Evolutionary conservation across 2,797 vertebrate genomes (phyloP).

Genomic region (Muscicapa comitata): DNA sequence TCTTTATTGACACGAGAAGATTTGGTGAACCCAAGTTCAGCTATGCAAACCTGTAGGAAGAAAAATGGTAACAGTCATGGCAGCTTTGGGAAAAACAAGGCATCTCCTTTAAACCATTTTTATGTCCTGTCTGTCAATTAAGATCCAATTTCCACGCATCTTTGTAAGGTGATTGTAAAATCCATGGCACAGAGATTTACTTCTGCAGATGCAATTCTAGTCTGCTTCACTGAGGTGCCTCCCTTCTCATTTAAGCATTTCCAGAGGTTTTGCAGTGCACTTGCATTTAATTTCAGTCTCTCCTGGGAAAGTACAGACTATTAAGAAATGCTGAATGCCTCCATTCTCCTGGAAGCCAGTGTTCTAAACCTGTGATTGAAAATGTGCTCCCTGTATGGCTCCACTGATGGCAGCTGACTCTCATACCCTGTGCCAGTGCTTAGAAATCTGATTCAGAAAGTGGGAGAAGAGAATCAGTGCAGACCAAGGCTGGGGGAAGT

Average conservation of each 20-base stretch:
- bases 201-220: background rate
- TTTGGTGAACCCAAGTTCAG: background rate
- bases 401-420: background rate
- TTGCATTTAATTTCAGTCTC: background rate
- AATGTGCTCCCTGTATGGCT: background rate
- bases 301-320: background rate
- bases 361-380: background rate
- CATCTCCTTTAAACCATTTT: background rate
- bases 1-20: background rate
- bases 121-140: background rate
- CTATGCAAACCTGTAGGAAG: background rate
- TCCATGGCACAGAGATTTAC: background rate
- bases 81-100: background rate
- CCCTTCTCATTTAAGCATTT: background rate
- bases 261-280: background rate
- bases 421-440: background rate
- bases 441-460: background rate
- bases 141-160: background rate
- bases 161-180: background rate
- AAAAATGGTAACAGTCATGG: background rate
- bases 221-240: background rate
- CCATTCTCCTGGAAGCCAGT: background rate
- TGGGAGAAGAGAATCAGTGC: background rate
- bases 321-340: background rate
- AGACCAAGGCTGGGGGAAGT: background rate